These are phyloP conservation scores for Scomber japonicus DNA, from an alignment of 2,113 vertebrate species.

Conservation along the genomic window DNA sequence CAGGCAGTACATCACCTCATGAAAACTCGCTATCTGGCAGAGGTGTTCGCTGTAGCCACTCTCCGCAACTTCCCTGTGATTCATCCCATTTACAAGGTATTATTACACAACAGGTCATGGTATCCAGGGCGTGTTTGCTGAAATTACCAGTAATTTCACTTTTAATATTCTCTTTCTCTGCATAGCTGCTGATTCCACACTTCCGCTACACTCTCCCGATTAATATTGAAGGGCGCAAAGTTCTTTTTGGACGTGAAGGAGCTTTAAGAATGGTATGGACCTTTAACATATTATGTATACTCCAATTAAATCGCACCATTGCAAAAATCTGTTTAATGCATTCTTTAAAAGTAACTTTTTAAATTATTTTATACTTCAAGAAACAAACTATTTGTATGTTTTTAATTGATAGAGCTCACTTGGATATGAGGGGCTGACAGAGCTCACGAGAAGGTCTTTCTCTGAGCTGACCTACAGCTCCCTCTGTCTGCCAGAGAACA, in stretches of 20 bases:
- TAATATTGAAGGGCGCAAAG: not conserved
- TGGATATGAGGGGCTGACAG: conserved; percentile 28
- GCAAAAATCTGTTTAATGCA: not conserved
- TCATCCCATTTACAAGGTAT: conserved; percentile 86
- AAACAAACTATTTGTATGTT: not conserved
- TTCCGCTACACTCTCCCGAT: conserved; percentile 33
- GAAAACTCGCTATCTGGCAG: conserved; percentile 79
- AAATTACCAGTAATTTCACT: not conserved
- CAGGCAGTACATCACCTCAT: conserved; percentile 79
- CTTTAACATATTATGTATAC: not conserved
- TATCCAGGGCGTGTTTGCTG: not conserved
- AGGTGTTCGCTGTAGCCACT: conserved; percentile 77
- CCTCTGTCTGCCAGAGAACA: conserved; percentile 73
- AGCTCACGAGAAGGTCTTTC: conserved; percentile 56
- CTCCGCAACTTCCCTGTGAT: conserved; percentile 79
- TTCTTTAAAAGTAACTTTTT: no score
- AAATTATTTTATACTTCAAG: no score
- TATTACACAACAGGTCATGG: not conserved
- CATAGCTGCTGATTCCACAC: conserved; percentile 57
- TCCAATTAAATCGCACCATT: not conserved
- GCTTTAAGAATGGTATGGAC: not conserved
- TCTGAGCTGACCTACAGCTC: conserved; percentile 61
- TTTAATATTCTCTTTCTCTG: not conserved
- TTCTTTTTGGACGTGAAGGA: conserved; percentile 29
- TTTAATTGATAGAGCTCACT: conserved; percentile 44